These are phyloP conservation scores for Botrylloides violaceus DNA, from an alignment of 23 tunicate genomes.

Conservation along the genomic window DNA sequence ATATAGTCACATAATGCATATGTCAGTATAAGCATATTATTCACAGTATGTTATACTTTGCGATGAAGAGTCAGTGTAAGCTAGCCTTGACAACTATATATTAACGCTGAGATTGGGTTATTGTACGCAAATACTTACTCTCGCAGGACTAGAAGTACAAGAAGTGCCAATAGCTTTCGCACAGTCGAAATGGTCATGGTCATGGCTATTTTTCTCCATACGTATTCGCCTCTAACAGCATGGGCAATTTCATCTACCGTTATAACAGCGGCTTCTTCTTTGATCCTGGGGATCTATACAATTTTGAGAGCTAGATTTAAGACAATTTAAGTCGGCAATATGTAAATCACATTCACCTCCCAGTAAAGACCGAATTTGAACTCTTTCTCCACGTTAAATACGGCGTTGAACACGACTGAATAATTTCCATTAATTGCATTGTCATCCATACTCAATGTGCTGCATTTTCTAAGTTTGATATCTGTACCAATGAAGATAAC, in stretches of 20 bases:
- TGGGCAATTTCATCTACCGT: constrained; percentile 42
- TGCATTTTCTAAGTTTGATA: constrained; percentile 16
- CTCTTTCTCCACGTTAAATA: constrained; percentile 19
- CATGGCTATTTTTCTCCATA: constrained; percentile 23
- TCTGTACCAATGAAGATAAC: too few relatives aligned
- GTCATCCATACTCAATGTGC: constrained; percentile 27
- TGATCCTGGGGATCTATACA: constrained; percentile 28
- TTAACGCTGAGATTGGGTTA: not conserved
- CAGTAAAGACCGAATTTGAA: constrained; percentile 34
- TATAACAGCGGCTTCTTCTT: constrained; percentile 27
- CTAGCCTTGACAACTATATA: not conserved
- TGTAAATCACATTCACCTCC: constrained; percentile 26
- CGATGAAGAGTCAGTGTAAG: too few relatives aligned
- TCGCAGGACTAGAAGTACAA: constrained; percentile 42
- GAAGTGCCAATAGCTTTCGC: constrained; percentile 49
- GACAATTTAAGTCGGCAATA: not conserved
- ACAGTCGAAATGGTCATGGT: constrained; percentile 21
- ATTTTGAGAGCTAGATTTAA: not conserved
- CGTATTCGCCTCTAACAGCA: constrained; percentile 26
- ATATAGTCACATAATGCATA: too few relatives aligned
- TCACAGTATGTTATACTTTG: too few relatives aligned
- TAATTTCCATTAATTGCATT: constrained; percentile 35
- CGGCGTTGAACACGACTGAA: constrained; percentile 15
- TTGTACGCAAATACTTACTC: too few relatives aligned
- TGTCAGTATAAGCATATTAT: too few relatives aligned